Percentiles rank a stretch among this genome's conserved stretches.
phyloP scores from a whole-genome alignment of 2,797 vertebrate species.

The Hippocampus kuda region DNA sequence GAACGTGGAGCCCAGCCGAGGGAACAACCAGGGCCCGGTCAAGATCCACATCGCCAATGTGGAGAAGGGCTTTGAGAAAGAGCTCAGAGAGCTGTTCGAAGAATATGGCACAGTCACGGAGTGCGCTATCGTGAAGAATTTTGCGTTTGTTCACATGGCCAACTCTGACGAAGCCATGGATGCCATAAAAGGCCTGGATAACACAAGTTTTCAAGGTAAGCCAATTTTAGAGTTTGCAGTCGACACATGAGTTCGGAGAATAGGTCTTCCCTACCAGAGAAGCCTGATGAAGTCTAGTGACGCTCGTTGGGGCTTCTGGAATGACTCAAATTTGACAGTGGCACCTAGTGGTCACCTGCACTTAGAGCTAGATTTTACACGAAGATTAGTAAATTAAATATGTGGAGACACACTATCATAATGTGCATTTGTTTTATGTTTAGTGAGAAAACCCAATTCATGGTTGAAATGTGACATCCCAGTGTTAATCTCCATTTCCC shows the following conservation, averaged over 20 bases:
- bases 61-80: conserved; percentile 63
- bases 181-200: conserved; percentile 68
- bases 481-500: not conserved
- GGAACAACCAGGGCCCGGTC: conserved; percentile 65
- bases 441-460: not conserved
- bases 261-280: not conserved
- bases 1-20: conserved; percentile 71
- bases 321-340: not conserved
- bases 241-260: too few relatives aligned
- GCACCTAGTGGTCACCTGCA: not conserved
- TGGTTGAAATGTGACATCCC: not conserved
- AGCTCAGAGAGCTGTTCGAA: conserved; percentile 65
- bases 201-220: conserved; percentile 69
- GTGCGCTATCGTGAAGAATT: conserved; percentile 70
- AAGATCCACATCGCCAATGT: conserved; percentile 75
- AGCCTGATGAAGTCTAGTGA: not conserved
- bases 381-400: not conserved
- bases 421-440: not conserved
- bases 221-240: rapidly evolving
- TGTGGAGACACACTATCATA: not conserved
- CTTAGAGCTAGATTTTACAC: not conserved
- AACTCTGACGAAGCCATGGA: conserved; percentile 73
- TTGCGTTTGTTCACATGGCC: conserved; percentile 74
- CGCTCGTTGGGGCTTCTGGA: not conserved
- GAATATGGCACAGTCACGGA: conserved; percentile 70